Evolutionary conservation across 2,797 vertebrate species (phyloP), one percentile per base, ranked within the genome.

Genomic region (Pyrrhura leucotis): DNA sequence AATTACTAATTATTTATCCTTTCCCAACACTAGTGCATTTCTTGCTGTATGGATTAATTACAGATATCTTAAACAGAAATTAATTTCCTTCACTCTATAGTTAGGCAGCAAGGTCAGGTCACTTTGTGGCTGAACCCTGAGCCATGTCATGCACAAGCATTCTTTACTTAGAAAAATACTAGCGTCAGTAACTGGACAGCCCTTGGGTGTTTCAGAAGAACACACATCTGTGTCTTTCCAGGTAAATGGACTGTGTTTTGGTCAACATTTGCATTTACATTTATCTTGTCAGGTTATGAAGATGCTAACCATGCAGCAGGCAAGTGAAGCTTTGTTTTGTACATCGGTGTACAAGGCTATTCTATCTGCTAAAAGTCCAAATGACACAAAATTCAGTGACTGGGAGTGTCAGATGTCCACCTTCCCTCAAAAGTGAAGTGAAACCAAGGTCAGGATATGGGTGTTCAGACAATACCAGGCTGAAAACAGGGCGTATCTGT

Each of bases 1-100:
- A 85, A 44, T 88, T 94, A 79, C 90, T 90, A 92, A 82, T 91
- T 88, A 93, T 90, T 95, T 91, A 85, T 82, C 65, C 33, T 81
- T 91, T 58, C 85, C 65, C 71, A 88, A 51, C 47, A 67, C 15
- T 72, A 81, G 76, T 76, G 85, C 1, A 61, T 69, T 73, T 89
- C 77, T 88, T 86, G 56, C 14, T 82, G 22, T 85, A 82, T 67
- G 54, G 59, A 76, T 91, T 93, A 94, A 95, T 90, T 90, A 91
- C 71, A 93, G 44, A 67, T 86, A 89, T 79, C 29, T 51, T 85
- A 76, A 92, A 56, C 7, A 89, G 74, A 93, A 94, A 88, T 88
- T 84, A 54, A 88, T 86, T 90, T 91, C 39, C 59, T 86, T 88
- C 62, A 31, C 31, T 82, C 58, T 58, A 2, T 68, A 84, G 76